Evolutionary conservation across 1,140 invertebrate genomes (phyloP), one percentile per base, ranked within the genome.

Genomic region (Conopomorpha cramerella): DNA sequence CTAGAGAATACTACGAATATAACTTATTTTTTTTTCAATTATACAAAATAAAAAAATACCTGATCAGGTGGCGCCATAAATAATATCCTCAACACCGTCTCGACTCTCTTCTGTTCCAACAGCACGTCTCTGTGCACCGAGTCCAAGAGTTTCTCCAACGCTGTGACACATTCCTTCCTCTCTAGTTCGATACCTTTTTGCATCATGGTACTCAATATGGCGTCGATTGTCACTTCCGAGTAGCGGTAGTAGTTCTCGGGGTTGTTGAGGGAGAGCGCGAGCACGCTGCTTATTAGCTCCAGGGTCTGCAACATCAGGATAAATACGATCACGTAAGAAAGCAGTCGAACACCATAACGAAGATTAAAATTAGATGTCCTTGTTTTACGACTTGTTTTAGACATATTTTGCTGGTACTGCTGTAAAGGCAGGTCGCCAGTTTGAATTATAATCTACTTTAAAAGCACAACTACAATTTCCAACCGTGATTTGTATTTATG

Each of bases 201-300:
- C 2, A 82, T 76, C 2, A 93, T 55, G 15, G 86, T 70, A 10
- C 86, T 85, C 1, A 93, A 56, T 1, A 93, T 51, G 0, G 82
- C 81, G 49, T 92, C 89, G 15, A 86, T 82, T 0, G 90, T 84
- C 44, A 89, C 78, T 38, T 87, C 81, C 0, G 91, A 94, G 80
- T 89, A 85, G 40, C 86, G 81, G 33, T 86, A 85, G 87, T 91
- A 93, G 50, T 86, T 85, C 51, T 91, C 88, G 17, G 84, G 83
- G n/a, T n/a, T n/a, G n/a, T n/a, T n/a, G n/a, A n/a, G n/a, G 10
- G 81, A 83, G 18, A 82, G 78, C 39, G 82, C 79, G 3, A 82
- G 81, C 18, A 86, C 84, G 7, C 79, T 79, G 0, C 86, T 66
- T 46, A 86, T 85, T 10, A 89, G 56, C 10, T 86, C 82, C 27